Evolutionary conservation across 2,888 invertebrate species (phyloP).

Genomic region (Tenthredo amoena): DNA sequence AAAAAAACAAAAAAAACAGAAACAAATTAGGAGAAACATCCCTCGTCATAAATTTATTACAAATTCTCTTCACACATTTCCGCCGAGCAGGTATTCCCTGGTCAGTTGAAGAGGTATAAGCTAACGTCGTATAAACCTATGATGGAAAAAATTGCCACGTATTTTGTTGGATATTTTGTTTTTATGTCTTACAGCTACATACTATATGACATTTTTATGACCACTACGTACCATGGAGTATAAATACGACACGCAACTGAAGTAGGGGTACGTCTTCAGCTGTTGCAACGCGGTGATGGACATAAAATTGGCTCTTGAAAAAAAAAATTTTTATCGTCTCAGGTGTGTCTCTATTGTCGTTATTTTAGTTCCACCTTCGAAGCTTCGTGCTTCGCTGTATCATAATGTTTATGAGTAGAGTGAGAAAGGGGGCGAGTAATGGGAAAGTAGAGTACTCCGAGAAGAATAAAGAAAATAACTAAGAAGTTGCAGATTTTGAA

Average conservation of each 20-base stretch:
- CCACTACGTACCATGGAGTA: neutral
- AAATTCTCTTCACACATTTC: neutral
- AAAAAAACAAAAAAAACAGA: neutral
- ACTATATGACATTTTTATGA: neutral
- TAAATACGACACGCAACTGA: conserved; percentile 16
- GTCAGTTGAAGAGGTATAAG: neutral
- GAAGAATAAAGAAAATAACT: neutral
- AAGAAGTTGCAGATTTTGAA: neutral
- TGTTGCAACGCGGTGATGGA: conserved; percentile 21
- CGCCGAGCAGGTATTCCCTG: neutral
- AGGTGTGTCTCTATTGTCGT: neutral
- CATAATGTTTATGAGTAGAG: neutral
- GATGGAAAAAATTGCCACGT: neutral
- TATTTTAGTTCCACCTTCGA: neutral
- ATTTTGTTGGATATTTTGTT: conserved; percentile 6
- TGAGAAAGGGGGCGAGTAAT: neutral
- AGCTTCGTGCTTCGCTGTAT: neutral
- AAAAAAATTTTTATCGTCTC: neutral
- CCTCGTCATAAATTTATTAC: neutral
- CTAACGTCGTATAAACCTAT: neutral
- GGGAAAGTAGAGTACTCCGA: neutral
- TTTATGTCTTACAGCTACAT: neutral
- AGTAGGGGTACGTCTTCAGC: conserved; percentile 17
- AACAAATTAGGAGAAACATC: neutral
- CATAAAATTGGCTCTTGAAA: conserved; percentile 19